phyloP scores from a whole-genome alignment of 2,797 vertebrate genomes.

The Gymnothorax reevesii region DNA sequence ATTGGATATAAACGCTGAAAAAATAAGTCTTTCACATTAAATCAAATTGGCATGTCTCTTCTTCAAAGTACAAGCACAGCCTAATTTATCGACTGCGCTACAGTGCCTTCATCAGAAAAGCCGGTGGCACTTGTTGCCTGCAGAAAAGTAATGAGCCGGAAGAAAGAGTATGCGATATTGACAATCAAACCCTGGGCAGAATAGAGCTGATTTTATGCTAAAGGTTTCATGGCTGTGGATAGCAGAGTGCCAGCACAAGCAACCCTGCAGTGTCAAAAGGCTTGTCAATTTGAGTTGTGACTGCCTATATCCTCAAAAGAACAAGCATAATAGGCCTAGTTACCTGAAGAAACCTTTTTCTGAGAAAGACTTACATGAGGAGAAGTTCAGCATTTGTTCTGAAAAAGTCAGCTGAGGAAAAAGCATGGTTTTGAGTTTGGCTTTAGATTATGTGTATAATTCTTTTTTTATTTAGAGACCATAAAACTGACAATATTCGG shows the following conservation, averaged over 20 bases:
- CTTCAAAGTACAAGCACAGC: neutral
- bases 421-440: neutral
- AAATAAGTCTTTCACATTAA: neutral
- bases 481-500: neutral
- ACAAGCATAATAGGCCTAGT: neutral
- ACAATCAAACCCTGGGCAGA: neutral
- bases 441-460: neutral
- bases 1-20: too few species aligned
- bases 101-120: neutral
- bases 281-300: neutral
- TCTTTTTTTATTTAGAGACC: neutral
- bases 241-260: neutral
- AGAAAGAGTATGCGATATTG: neutral
- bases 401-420: neutral
- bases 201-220: neutral
- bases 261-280: neutral
- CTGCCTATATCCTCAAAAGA: neutral
- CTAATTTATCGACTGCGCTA: neutral
- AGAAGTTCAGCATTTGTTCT: neutral
- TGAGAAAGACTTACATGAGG: neutral
- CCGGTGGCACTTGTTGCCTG: neutral
- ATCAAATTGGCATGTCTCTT: neutral
- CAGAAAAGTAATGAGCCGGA: neutral
- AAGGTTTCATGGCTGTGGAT: neutral
- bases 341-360: neutral